Base-by-base conservation (phyloP, 2,797 vertebrate genomes). In the Botia almorhae region DNA sequence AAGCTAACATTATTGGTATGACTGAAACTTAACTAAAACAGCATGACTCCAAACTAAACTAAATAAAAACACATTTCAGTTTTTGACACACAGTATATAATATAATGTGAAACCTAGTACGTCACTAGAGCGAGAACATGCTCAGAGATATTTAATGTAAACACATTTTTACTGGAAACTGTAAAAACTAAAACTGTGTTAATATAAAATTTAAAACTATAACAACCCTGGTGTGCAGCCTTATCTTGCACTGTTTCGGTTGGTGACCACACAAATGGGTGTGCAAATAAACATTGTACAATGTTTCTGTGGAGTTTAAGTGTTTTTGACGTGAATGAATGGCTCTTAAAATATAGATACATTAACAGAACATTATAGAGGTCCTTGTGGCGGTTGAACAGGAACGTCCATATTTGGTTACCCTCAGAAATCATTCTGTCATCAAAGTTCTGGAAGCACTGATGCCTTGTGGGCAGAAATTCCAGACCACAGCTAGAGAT, bases 381-480 rank as follows among this genome's bases (percentile, higher is more conserved):
- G n/a, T 21, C 4, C 14, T 68, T 53, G 12, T 58, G 14, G 21
- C 26, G 63, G 2, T 67, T 67, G n/a, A 29, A 36, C 36, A 77
- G 56, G 14, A 56, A n/a, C 3, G 1, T 13, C 50, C 1, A 39
- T 53, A 67, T 67, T 67, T 75, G 60, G 75, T 55, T 75, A 19
- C 4, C 43, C 21, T 60, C 58, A 74, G 65, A 48, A 67, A 75
- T 43, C 71, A 14, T 29, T 10, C 21, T 67, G 21, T 65, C 26
- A 64, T 1, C 16, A 12, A 55, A 46, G 19, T 67, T 13, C 33
- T 33, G 21, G 21, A 74, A 46, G 68, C 71, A 68, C 64, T 58
- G 14, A 33, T 53, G n/a, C n/a, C 8, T 43, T 8, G 23, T 26
- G 23, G 23, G 23, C 72, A 65, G 64, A 77, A 65, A 69, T 74